Base-by-base conservation (phyloP, 2,888 invertebrate species). In the Harpalus rubripes region DNA sequence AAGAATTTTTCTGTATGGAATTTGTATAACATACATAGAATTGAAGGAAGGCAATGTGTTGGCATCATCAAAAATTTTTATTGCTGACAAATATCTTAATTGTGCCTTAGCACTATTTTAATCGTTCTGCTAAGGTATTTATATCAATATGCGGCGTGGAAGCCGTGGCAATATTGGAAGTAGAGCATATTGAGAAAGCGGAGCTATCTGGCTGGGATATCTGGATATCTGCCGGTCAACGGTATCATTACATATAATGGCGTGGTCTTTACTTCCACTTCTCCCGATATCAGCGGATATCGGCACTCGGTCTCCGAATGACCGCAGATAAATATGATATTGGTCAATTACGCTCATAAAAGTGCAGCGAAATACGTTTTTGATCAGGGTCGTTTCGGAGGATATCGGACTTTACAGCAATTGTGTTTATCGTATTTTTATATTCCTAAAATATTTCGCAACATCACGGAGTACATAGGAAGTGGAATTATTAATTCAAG, bases 271-370 rank as follows among this genome's bases (percentile, higher is more conserved):
- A 74, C 72, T 74, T 74, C 72, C 44, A 74, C 72, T 74, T 74
- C 44, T 74, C 15, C 72, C 12, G 72, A 41, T 41, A 74, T 74
- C 81, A 44, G 22, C 44, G 65, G 56, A 81, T 65, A 65, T 18
- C 56, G 81, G 18, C 18, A 41, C 18, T 32, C 22, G 26, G 10
- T 4, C 22, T 22, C 22, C n/a, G 72, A 65, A 58, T 72, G 72
- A 74, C 83, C 83, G 61, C 83, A 76, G 74, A 72, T 74, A 83
- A 59, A 76, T 83, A 83, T 83, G 61, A 83, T 83, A 52, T 44
- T 58, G 76, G 61, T 72, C 74, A 83, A 74, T 83, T 74, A 74
- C 83, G 15, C 58, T 83, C 83, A 41, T 83, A 83, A 76, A 83
- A 76, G 59, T 76, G 83, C 76, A 76, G 41, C 59, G 83, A 63